Evolutionary conservation across 1,140 invertebrate genomes (phyloP).

Genomic region (Cataglyphis hispanica): DNA sequence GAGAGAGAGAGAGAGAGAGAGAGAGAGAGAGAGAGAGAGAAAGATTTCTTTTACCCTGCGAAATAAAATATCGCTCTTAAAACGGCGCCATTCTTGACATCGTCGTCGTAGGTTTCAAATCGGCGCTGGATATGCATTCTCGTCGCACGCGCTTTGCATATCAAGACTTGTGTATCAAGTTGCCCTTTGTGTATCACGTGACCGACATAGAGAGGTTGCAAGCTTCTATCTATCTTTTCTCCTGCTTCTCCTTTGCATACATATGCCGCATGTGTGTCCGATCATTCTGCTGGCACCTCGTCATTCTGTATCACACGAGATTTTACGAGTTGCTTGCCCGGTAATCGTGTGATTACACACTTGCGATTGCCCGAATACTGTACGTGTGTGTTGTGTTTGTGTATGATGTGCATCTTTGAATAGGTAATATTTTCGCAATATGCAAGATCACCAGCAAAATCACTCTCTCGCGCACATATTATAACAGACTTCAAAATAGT

Average conservation of each 20-base stretch:
- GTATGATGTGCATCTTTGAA: conserved; percentile 34
- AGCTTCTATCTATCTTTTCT: conserved; percentile 59
- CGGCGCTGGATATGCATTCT: conserved; percentile 51
- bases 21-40: not conserved
- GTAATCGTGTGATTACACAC: conserved; percentile 64
- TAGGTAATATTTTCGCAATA: conserved; percentile 14
- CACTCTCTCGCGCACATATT: not conserved
- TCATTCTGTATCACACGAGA: conserved; percentile 41
- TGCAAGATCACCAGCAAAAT: not conserved
- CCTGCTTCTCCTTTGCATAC: conserved; percentile 38
- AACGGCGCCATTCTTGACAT: conserved; percentile 35
- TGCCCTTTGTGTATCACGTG: conserved; percentile 64
- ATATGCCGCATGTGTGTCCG: conserved; percentile 46
- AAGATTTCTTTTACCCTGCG: not conserved
- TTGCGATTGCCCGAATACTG: conserved; percentile 53
- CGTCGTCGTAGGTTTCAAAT: conserved; percentile 41
- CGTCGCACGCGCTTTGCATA: conserved; percentile 63
- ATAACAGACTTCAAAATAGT: not conserved
- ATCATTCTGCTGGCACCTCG: conserved; percentile 14
- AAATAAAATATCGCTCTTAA: conserved; percentile 52
- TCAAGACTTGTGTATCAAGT: conserved; percentile 69
- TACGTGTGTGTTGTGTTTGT: not conserved
- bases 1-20: too few relatives aligned
- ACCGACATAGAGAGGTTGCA: conserved; percentile 1
- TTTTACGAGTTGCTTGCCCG: conserved; percentile 66